A percentile compares a stretch with the other conserved stretches of the same genome.
These are phyloP conservation scores for Odontamblyopus lacepedii DNA, from an alignment of 2,797 vertebrate genomes.

Conservation along the genomic window DNA sequence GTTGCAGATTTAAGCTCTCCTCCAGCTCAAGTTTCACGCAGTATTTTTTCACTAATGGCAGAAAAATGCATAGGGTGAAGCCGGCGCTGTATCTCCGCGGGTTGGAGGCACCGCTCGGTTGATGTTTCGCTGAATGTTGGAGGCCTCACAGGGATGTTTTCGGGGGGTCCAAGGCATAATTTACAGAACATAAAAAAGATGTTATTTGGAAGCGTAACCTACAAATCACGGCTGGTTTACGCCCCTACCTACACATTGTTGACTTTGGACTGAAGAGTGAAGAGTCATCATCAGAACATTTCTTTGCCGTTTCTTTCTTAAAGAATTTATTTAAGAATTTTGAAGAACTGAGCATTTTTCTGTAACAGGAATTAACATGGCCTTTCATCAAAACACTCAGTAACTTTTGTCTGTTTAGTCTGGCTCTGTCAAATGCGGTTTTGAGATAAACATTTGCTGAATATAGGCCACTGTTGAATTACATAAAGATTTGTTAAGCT, in stretches of 20 bases:
- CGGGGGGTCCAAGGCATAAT: slow-evolving; percentile 28
- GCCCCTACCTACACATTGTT: slow-evolving; percentile 8
- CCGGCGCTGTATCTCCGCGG: slow-evolving; percentile 30
- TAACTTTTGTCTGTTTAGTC: background rate
- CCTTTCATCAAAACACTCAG: background rate
- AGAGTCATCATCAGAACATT: slow-evolving; percentile 6
- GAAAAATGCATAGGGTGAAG: slow-evolving; percentile 56
- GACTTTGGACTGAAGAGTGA: slow-evolving; percentile 4
- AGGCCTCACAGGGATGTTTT: slow-evolving; percentile 33
- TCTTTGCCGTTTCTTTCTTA: background rate
- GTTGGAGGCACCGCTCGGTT: slow-evolving; percentile 32
- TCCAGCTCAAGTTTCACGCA: slow-evolving; percentile 61
- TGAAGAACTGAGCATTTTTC: background rate
- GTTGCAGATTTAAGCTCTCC: slow-evolving; percentile 35
- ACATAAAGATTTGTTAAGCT: background rate
- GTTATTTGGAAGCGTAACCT: slow-evolving; percentile 25
- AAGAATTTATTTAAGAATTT: background rate
- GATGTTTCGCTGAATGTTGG: slow-evolving; percentile 39
- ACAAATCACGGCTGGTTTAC: slow-evolving; percentile 40
- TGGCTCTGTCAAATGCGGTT: slow-evolving; percentile 1
- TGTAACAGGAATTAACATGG: background rate
- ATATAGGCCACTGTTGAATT: background rate
- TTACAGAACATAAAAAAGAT: slow-evolving; percentile 37
- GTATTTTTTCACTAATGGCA: slow-evolving; percentile 52
- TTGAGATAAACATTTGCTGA: slow-evolving; percentile 3